Evolutionary conservation across 2,797 vertebrate species (phyloP), one percentile per base, ranked within the genome.

Genomic region (Anisognathus igniventris): DNA sequence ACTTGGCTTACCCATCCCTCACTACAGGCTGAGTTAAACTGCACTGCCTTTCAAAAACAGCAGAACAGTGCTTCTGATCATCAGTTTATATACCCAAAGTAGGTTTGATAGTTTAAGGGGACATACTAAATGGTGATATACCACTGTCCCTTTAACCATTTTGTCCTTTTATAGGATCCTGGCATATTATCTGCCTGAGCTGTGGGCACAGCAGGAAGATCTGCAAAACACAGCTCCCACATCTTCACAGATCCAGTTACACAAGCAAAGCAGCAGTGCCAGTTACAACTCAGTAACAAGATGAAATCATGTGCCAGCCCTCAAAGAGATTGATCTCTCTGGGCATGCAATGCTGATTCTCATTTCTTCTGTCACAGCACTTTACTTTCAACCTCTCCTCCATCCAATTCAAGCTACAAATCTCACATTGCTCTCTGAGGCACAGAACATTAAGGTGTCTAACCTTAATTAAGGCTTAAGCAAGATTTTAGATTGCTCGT

Each of bases 381-480:
- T 91, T 86, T 14, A 73, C 40, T 57, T 66, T 70, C 58, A 91
- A 70, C 33, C 75, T 92, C 73, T 81, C 28, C 37, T 65, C 57
- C 35, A 77, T 12, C 30, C 70, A 91, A 57, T 67, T 91, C 37
- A 56, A 92, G 48, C n/a, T 72, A 65, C 31, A 75, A 91, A 80
- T 70, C 48, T 60, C 33, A 73, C 39, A 73, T 3, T 53, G 61
- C 61, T 87, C 53, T 86, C 54, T 25, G 40, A 73, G 72, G 54
- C 3, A 5, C 27, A 93, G 28, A 93, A 61, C 76, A 56, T 78
- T 50, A 83, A 57, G 37, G 62, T 75, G 66, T 66, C 72, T 77
- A 91, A 96, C 66, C 88, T 81, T 90, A 88, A 91, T 82, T 88
- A 86, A 79, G 31, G 40, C 57, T 81, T 65, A 85, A 93, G 53